These are phyloP conservation scores for Gulo gulo DNA, from an alignment of 2,113 vertebrate species.

Conservation along the genomic window DNA sequence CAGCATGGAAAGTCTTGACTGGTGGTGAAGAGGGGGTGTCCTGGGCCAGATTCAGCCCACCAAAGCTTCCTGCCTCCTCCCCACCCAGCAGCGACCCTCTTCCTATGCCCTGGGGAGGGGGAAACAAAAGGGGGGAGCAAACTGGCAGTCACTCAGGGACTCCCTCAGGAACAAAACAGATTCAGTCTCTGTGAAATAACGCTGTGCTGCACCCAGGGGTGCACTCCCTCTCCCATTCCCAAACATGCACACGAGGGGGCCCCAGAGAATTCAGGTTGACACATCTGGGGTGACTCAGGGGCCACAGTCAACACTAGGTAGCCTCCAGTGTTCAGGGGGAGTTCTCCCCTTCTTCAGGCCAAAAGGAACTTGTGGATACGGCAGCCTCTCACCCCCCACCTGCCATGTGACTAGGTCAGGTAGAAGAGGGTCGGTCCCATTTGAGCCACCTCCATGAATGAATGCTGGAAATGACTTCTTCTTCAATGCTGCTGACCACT, in stretches of 20 bases:
- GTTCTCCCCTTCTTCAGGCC: not conserved
- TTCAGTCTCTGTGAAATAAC: not conserved
- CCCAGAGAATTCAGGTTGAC: not conserved
- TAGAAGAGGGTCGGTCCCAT: not conserved
- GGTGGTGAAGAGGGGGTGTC: not conserved
- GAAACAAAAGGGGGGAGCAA: not conserved
- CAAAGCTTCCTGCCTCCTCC: not conserved
- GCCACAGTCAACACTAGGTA: not conserved
- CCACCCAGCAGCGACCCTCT: not conserved
- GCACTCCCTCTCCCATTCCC: not conserved
- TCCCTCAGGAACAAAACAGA: not conserved
- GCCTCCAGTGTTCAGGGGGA: not conserved
- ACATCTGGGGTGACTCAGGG: not conserved
- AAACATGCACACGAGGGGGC: not conserved
- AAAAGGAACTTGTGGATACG: not conserved
- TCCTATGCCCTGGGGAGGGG: not conserved
- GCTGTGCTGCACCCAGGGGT: not conserved
- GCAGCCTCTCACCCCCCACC: not conserved
- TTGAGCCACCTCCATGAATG: not conserved
- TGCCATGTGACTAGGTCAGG: not conserved
- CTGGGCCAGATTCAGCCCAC: not conserved
- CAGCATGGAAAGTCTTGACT: not conserved
- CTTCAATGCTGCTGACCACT: not conserved
- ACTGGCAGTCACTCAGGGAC: not conserved
- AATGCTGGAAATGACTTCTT: not conserved